phyloP scores from a whole-genome alignment of 2,888 invertebrate genomes.

The Malthinus seriepunctatus region DNA sequence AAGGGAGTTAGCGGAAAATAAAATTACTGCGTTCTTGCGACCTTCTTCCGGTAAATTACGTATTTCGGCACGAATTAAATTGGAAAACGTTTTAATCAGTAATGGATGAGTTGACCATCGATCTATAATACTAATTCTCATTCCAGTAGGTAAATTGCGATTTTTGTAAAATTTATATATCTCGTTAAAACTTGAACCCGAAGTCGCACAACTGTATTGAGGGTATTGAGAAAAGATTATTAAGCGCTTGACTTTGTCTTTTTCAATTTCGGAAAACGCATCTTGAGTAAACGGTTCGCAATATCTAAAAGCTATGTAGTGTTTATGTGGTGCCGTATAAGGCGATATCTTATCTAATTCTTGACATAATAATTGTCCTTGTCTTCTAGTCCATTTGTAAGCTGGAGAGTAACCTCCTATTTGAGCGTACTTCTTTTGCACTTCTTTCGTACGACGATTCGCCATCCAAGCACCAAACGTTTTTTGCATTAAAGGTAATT shows the following conservation, averaged over 20 bases:
- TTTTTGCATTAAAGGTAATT: constrained; percentile 82
- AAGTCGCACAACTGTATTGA: constrained; percentile 96
- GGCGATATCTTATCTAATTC: constrained; percentile 79
- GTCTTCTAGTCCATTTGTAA: constrained; percentile 86
- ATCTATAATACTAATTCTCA: constrained; percentile 89
- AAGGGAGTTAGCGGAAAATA: constrained; percentile 95
- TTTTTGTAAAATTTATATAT: constrained; percentile 78
- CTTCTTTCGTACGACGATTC: constrained; percentile 79
- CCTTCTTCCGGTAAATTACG: constrained; percentile 69
- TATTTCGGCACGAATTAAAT: constrained; percentile 79
- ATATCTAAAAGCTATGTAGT: constrained; percentile 93
- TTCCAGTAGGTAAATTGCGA: constrained; percentile 50
- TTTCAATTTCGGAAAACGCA: constrained; percentile 75
- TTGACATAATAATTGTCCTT: constrained; percentile 81
- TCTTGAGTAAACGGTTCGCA: constrained; percentile 87
- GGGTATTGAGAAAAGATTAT: constrained; percentile 96
- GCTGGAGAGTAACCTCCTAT: constrained; percentile 98
- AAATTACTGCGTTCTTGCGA: constrained; percentile 79
- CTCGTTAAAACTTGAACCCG: constrained; percentile 93
- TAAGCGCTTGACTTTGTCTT: constrained; percentile 78
- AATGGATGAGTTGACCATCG: constrained; percentile 89
- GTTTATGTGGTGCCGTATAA: constrained; percentile 86
- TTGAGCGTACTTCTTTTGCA: constrained; percentile 87
- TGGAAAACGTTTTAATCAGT: constrained; percentile 80
- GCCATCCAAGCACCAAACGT: constrained; percentile 90